Evolutionary conservation across 2,113 vertebrate species (phyloP).

Genomic region (Neoarius graeffei): DNA sequence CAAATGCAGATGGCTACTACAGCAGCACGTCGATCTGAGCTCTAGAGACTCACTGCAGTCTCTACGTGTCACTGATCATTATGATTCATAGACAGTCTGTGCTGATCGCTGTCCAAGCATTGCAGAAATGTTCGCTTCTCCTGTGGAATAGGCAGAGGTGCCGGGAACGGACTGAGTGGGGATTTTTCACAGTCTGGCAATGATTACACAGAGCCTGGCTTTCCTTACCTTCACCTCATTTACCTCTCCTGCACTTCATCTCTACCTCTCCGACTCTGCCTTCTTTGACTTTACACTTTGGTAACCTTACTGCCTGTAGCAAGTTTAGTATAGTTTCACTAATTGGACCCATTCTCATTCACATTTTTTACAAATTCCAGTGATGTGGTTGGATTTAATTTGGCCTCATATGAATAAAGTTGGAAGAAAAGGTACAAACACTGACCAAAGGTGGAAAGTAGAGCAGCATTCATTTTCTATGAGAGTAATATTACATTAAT

Average conservation of each 20-base stretch:
- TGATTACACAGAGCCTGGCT: conserved; percentile 36
- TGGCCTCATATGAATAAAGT: not conserved
- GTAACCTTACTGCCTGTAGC: too few species aligned
- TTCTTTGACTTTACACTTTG: not conserved
- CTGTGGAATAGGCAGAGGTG: conserved; percentile 38
- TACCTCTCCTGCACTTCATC: conserved; percentile 31
- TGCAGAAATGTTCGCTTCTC: conserved; percentile 44
- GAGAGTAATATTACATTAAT: not conserved
- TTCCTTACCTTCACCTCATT: conserved; percentile 34
- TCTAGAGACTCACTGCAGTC: conserved; percentile 47
- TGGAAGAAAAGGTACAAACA: not conserved
- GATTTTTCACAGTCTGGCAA: conserved; percentile 42
- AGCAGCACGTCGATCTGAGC: conserved; percentile 45
- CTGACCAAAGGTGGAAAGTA: not conserved
- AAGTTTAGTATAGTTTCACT: not conserved
- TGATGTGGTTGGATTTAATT: not conserved
- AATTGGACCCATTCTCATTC: not conserved
- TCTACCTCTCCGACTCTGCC: not conserved
- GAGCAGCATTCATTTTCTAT: not conserved
- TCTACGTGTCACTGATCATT: conserved; percentile 53
- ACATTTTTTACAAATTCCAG: not conserved
- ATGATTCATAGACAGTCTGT: conserved; percentile 43
- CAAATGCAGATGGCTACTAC: conserved; percentile 56
- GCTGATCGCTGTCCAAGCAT: conserved; percentile 42
- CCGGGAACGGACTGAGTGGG: conserved; percentile 20